A percentile compares a stretch with the other conserved stretches of the same genome.
Conservation (phyloP, 2,797 vertebrate genomes). For the Austrolebias charrua region DNA sequence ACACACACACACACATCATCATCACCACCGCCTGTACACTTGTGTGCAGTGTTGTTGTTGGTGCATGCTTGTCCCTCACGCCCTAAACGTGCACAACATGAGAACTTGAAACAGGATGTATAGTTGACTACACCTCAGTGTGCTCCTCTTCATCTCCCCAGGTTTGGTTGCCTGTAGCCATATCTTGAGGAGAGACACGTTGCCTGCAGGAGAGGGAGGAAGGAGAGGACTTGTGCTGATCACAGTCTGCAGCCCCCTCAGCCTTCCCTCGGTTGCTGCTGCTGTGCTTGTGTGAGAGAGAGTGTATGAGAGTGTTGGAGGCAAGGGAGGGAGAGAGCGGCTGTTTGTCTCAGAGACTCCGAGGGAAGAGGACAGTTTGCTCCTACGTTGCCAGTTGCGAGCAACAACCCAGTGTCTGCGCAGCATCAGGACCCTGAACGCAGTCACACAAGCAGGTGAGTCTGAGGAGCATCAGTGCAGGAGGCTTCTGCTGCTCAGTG, state of each 20-base stretch:
- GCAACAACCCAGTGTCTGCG: conserved; percentile 42
- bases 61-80: conserved; percentile 27
- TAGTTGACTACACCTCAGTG: conserved; percentile 30
- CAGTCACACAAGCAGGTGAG: conserved; percentile 71
- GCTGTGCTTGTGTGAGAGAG: conserved; percentile 2
- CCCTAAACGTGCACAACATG: conserved; percentile 35
- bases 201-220: conserved; percentile 37
- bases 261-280: conserved; percentile 66
- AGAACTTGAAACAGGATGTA: conserved; percentile 51
- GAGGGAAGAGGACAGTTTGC: conserved; percentile 51
- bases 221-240: conserved; percentile 58
- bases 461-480: conserved; percentile 20
- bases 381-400: conserved; percentile 61
- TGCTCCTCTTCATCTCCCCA: conserved; percentile 16
- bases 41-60: conserved; percentile 53
- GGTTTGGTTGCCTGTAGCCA: conserved; percentile 52
- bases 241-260: conserved; percentile 73
- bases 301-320: conserved; percentile 48
- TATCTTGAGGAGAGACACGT: conserved; percentile 59
- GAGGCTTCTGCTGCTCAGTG: not conserved
- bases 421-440: conserved; percentile 45
- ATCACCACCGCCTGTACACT: conserved; percentile 55
- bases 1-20: conserved; percentile 31
- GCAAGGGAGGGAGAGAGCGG: conserved; percentile 62
- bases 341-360: conserved; percentile 62